Evolutionary conservation across 2,888 invertebrate species (phyloP).

Genomic region (Tromatobia lineatoria): DNA sequence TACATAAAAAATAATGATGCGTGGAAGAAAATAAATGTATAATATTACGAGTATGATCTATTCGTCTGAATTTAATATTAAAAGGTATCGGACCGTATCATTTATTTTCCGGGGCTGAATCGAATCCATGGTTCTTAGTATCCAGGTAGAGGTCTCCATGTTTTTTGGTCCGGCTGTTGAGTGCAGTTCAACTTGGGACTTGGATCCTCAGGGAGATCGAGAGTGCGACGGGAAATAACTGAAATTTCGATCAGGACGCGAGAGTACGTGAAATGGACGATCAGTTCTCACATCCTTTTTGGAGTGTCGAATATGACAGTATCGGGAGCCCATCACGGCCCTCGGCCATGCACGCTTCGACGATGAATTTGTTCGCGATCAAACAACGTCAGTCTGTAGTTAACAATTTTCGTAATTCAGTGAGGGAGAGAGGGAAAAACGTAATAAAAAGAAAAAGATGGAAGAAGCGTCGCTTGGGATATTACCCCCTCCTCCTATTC

Average conservation of each 20-base stretch:
- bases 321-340: conserved; percentile 53
- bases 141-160: no score
- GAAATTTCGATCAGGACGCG: conserved; percentile 19
- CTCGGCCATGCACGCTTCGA: conserved; percentile 72
- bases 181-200: not conserved
- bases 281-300: conserved; percentile 55
- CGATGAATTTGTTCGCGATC: conserved; percentile 77
- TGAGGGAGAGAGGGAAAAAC: conserved; percentile 41
- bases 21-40: no score
- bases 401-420: conserved; percentile 76
- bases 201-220: not conserved
- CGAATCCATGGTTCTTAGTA: no score
- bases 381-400: conserved; percentile 73
- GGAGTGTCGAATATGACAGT: conserved; percentile 32
- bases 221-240: conserved; percentile 8
- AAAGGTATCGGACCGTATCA: no score
- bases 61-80: no score
- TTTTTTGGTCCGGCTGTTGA: not conserved
- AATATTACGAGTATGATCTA: no score
- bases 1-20: no score
- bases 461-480: conserved; percentile 27
- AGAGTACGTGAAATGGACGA: conserved; percentile 50
- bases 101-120: no score
- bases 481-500: not conserved
- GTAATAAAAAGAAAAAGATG: conserved; percentile 46